A percentile compares a stretch with the other conserved stretches of the same genome.
phyloP scores from a whole-genome alignment of 2,113 vertebrate species.

The Serinus canaria region DNA sequence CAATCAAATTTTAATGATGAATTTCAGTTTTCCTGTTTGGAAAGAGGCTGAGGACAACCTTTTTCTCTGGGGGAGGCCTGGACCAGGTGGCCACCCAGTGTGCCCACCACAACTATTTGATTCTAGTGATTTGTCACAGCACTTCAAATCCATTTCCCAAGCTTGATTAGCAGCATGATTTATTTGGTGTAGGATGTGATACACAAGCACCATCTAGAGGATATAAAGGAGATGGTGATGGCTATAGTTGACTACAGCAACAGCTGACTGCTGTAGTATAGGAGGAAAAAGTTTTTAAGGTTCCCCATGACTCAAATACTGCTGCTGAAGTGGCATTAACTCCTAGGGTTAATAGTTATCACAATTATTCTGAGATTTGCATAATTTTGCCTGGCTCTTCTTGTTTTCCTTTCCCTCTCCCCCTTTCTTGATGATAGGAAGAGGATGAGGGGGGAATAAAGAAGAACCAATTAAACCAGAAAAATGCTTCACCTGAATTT shows the following conservation, averaged over 20 bases:
- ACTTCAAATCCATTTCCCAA: background rate
- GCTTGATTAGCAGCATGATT: background rate
- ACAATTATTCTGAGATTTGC: background rate
- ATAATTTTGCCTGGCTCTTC: background rate
- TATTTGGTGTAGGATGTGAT: background rate
- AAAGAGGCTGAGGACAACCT: background rate
- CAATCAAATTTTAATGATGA: background rate
- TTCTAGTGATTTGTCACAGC: background rate
- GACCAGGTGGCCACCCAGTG: background rate
- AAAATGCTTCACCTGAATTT: background rate
- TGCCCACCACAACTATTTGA: background rate
- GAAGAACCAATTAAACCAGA: background rate
- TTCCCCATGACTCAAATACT: background rate
- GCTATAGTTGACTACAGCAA: background rate
- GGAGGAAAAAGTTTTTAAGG: background rate
- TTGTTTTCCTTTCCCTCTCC: background rate
- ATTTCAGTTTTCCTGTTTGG: background rate
- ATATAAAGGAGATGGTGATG: background rate
- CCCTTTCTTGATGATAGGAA: background rate
- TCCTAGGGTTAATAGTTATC: background rate
- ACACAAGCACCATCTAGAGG: constrained; percentile 63
- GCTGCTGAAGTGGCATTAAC: background rate
- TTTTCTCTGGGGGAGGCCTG: background rate
- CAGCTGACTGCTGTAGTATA: background rate
- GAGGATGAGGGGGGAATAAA: background rate